phyloP scores from a whole-genome alignment of 2,888 invertebrate genomes.

The Rhaphigaster nebulosa region DNA sequence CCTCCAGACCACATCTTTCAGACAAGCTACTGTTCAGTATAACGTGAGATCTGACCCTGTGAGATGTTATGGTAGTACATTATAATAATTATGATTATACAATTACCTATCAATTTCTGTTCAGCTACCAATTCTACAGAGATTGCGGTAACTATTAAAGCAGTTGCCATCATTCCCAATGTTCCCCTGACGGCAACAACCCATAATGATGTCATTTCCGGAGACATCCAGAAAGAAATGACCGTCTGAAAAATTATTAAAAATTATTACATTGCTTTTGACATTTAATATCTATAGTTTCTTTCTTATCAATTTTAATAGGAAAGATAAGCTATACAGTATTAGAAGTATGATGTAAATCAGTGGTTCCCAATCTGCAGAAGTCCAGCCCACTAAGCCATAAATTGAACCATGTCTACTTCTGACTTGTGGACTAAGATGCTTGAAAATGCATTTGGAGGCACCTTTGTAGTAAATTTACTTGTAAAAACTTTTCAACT shows the following conservation, averaged over 20 bases:
- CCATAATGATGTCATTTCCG: constrained; percentile 67
- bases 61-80: no score
- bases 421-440: no score
- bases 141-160: constrained; percentile 66
- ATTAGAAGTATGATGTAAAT: neutral
- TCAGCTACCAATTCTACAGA: constrained; percentile 67
- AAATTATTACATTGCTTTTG: constrained; percentile 49
- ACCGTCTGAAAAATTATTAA: constrained; percentile 67
- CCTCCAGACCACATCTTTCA: no score
- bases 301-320: neutral
- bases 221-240: constrained; percentile 68
- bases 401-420: no score
- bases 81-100: neutral
- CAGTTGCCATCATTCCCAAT: constrained; percentile 66
- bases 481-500: no score
- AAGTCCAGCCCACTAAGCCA: no score
- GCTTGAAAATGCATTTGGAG: no score
- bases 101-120: constrained; percentile 67
- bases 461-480: no score
- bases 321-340: neutral
- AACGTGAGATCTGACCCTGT: no score
- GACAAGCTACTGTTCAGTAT: no score
- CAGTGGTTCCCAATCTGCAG: no score
- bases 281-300: neutral
- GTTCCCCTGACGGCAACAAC: constrained; percentile 67